Conservation (phyloP, 2,113 vertebrate genomes). For the Catharus fuscescens region DNA sequence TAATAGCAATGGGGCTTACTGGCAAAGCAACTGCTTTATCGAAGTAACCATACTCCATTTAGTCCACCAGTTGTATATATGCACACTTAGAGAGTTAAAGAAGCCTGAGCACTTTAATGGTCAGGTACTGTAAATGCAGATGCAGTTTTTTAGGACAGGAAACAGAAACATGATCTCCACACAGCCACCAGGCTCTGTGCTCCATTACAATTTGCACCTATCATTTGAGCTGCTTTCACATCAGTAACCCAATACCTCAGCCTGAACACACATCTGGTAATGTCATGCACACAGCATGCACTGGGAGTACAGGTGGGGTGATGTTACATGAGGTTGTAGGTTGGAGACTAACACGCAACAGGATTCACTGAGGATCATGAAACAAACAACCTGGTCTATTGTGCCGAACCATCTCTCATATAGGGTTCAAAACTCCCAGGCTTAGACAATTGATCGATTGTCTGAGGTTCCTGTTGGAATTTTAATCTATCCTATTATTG, state of each 20-base stretch:
- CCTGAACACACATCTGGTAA: not conserved
- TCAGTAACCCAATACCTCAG: not conserved
- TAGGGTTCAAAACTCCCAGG: too few relatives aligned
- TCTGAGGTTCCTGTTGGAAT: too few relatives aligned
- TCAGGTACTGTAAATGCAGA: not conserved
- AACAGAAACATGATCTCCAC: not conserved
- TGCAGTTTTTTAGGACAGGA: not conserved
- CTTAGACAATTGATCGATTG: too few relatives aligned
- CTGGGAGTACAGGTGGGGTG: not conserved
- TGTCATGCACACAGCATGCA: rapidly evolving
- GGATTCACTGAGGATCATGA: too few relatives aligned
- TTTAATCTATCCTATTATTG: too few relatives aligned
- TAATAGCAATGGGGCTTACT: not conserved
- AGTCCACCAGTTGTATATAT: not conserved
- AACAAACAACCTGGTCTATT: too few relatives aligned
- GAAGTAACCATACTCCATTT: not conserved
- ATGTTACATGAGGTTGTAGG: not conserved
- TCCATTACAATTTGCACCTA: not conserved
- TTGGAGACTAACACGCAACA: too few relatives aligned
- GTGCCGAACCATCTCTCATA: too few relatives aligned
- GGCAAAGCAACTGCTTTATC: not conserved
- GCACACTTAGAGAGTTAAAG: not conserved
- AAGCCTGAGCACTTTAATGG: not conserved
- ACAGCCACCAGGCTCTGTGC: not conserved
- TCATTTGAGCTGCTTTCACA: not conserved